Conservation (phyloP, 2,113 vertebrate species). For the Sus scrofa region DNA sequence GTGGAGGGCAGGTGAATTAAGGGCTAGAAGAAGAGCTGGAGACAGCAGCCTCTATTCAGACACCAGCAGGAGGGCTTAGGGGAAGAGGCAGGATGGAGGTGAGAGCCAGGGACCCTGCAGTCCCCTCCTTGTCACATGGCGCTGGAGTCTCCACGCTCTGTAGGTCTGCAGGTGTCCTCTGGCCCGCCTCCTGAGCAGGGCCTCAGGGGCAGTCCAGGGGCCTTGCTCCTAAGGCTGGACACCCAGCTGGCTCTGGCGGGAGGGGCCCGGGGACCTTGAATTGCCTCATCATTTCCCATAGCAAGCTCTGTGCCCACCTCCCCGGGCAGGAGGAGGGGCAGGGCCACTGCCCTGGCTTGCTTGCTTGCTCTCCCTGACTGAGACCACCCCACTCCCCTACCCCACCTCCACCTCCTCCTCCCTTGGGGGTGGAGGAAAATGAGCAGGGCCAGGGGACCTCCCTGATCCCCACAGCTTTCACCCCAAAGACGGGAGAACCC, state of each 20-base stretch:
- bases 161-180: not conserved
- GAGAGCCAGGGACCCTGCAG: not conserved
- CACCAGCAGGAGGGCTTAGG: not conserved
- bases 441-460: not conserved
- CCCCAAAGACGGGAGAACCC: too few species aligned
- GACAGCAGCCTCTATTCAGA: rapidly evolving
- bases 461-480: too few species aligned
- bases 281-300: rapidly evolving
- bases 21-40: not conserved
- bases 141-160: not conserved
- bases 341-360: not conserved
- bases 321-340: not conserved
- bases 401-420: too few species aligned
- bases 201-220: not conserved
- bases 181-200: not conserved
- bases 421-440: rapidly evolving
- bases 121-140: not conserved
- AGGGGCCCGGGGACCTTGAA: not conserved
- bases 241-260: not conserved
- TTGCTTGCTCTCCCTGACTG: not conserved
- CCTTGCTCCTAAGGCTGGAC: not conserved
- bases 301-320: not conserved
- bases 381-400: too few species aligned
- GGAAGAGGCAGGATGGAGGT: not conserved
- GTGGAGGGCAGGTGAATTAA: not conserved